Evolutionary conservation across 2,797 vertebrate genomes (phyloP).

Genomic region (Typhlichthys eigenmanni): DNA sequence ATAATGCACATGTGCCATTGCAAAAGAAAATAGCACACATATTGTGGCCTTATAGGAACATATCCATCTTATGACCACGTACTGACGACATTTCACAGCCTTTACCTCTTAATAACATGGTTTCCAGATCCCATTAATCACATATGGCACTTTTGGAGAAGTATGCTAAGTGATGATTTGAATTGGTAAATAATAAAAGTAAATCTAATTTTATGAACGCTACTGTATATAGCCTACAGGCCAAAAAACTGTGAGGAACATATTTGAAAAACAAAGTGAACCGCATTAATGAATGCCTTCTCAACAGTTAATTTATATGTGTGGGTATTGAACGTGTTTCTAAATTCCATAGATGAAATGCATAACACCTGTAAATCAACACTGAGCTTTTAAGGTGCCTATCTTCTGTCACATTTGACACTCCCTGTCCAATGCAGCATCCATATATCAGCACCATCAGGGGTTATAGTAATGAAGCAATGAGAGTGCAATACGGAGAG

Average conservation of each 20-base stretch:
- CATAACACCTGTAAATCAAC: not conserved
- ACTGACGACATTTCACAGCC: not conserved
- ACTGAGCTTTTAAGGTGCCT: not conserved
- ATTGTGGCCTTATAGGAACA: conserved; percentile 6
- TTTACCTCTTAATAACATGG: too few relatives aligned
- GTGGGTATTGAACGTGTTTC: not conserved
- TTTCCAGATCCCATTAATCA: too few relatives aligned
- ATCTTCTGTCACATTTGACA: not conserved
- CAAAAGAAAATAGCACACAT: conserved; percentile 27
- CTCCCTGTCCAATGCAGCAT: not conserved
- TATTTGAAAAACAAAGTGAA: too few relatives aligned
- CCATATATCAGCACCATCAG: conserved; percentile 34
- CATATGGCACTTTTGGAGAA: too few relatives aligned
- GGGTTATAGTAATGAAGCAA: conserved; percentile 47
- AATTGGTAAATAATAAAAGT: too few relatives aligned
- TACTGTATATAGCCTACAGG: too few relatives aligned
- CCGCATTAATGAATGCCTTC: too few relatives aligned
- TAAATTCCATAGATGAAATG: not conserved
- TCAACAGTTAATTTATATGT: too few relatives aligned
- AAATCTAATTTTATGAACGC: too few relatives aligned
- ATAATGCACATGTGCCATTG: conserved; percentile 20
- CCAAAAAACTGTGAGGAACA: too few relatives aligned
- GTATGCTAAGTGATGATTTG: too few relatives aligned
- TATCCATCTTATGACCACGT: conserved; percentile 17
- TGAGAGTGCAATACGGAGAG: conserved; percentile 57